Evolutionary conservation across 2,888 invertebrate genomes (phyloP).

Genomic region (Phytoseiulus persimilis): DNA sequence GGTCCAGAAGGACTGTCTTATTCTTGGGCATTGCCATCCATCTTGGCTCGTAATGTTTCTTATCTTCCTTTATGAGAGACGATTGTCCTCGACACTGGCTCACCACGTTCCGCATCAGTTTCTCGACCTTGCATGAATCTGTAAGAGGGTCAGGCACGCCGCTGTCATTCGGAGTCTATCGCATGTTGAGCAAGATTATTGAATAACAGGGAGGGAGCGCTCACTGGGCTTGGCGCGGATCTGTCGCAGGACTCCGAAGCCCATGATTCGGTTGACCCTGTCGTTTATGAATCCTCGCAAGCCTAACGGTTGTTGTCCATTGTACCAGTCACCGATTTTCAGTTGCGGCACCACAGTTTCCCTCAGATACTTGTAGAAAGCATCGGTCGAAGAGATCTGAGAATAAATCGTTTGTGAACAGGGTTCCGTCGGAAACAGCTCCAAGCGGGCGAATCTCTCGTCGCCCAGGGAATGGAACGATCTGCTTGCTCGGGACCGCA

Average conservation of each 20-base stretch:
- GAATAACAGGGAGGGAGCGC: constrained; percentile 30
- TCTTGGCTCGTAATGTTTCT: constrained; percentile 45
- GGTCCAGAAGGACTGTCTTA: constrained; percentile 41
- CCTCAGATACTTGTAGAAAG: constrained; percentile 52
- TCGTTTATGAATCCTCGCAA: constrained; percentile 54
- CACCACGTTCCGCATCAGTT: constrained; percentile 44
- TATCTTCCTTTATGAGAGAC: constrained; percentile 47
- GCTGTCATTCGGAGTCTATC: constrained; percentile 9
- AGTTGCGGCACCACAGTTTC: constrained; percentile 50
- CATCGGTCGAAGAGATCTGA: constrained; percentile 49
- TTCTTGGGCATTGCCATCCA: constrained; percentile 45
- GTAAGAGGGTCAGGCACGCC: background rate
- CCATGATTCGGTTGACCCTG: constrained; percentile 54
- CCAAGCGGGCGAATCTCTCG: constrained; percentile 40
- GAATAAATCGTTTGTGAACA: background rate
- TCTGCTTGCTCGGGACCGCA: background rate
- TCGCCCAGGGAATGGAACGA: background rate
- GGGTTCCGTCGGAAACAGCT: too few species aligned
- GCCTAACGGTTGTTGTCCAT: constrained; percentile 52
- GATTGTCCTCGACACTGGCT: constrained; percentile 46
- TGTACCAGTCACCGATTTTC: constrained; percentile 53
- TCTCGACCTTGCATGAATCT: constrained; percentile 45
- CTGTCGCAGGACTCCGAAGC: constrained; percentile 55
- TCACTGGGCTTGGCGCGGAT: constrained; percentile 51
- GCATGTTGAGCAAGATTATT: background rate